These are phyloP conservation scores for Itoplectis maculator DNA, from an alignment of 2,888 invertebrate genomes.

Conservation along the genomic window DNA sequence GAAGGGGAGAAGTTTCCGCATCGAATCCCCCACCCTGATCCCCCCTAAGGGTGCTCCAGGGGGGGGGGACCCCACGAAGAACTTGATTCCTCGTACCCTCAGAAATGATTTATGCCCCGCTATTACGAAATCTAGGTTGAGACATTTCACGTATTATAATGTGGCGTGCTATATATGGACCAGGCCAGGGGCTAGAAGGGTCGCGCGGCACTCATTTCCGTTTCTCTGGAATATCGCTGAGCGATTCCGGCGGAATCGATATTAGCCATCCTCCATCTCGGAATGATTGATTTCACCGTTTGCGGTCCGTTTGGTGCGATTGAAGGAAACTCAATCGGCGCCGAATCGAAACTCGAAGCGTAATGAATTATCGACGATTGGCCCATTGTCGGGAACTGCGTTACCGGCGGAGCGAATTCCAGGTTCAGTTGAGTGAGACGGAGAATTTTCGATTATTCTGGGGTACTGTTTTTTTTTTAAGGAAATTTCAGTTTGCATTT, in stretches of 20 bases:
- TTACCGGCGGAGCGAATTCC: background rate
- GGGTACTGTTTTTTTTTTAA: no score
- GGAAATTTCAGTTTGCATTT: no score
- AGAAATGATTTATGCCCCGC: constrained; percentile 53
- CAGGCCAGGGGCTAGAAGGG: constrained; percentile 8
- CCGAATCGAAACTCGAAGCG: background rate
- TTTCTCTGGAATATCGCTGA: constrained; percentile 34
- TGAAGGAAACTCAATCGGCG: background rate
- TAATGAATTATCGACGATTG: background rate
- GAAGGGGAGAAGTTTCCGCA: constrained; percentile 22
- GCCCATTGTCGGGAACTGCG: background rate
- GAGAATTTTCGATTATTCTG: no score
- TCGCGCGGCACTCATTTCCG: constrained; percentile 40
- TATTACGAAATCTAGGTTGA: constrained; percentile 31
- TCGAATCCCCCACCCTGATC: constrained; percentile 15
- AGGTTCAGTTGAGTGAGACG: no score
- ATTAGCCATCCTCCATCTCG: constrained; percentile 1
- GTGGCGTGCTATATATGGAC: background rate
- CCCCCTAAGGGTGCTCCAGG: no score
- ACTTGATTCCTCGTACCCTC: constrained; percentile 36
- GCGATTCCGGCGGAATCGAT: constrained; percentile 31
- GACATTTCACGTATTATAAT: constrained; percentile 46
- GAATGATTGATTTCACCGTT: constrained; percentile 11
- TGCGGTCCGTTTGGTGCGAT: background rate
- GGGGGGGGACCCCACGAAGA: constrained; percentile 19